Evolutionary conservation across 2,797 vertebrate species (phyloP).

Genomic region (Schizopygopsis pylzovi): DNA sequence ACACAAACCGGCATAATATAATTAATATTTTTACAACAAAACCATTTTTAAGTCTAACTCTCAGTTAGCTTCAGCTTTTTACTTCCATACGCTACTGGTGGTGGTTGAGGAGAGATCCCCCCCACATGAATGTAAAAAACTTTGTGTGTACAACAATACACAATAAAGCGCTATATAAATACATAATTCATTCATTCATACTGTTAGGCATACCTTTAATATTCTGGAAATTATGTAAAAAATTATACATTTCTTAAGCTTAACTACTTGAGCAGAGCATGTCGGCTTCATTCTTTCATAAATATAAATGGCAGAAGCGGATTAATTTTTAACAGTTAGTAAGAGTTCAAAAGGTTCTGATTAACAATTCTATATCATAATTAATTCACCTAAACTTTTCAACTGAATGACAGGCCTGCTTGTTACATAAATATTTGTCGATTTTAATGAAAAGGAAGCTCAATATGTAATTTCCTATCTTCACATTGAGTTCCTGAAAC

Average conservation of each 20-base stretch:
- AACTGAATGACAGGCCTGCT: background rate
- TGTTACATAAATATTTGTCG: background rate
- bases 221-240: background rate
- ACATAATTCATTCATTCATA: no score
- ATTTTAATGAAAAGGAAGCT: slow-evolving; percentile 15
- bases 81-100: background rate
- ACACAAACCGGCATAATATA: background rate
- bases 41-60: background rate
- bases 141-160: no score
- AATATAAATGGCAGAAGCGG: background rate
- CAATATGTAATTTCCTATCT: background rate
- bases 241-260: background rate
- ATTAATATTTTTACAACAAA: background rate
- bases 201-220: background rate
- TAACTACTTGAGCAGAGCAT: background rate
- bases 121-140: no score
- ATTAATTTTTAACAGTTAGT: background rate
- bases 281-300: background rate
- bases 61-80: background rate
- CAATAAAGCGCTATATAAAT: no score
- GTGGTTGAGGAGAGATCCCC: no score
- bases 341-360: background rate
- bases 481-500: background rate
- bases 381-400: background rate
- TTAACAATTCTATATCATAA: background rate